These are phyloP conservation scores for Sphenodon punctatus DNA, from an alignment of 2,797 vertebrate species.

Conservation along the genomic window DNA sequence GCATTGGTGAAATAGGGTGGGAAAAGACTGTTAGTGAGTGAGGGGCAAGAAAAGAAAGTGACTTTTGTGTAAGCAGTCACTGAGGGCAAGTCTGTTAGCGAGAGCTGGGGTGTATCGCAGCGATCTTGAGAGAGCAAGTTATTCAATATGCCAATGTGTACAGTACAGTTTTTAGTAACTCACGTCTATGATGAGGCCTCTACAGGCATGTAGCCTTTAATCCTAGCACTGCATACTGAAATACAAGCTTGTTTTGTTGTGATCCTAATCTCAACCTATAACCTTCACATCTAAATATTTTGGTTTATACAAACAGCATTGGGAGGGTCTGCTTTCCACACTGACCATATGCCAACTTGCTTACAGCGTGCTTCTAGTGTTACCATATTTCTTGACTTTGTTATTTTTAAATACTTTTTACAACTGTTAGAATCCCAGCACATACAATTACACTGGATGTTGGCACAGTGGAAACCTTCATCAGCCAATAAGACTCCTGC, in stretches of 20 bases:
- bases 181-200: neutral
- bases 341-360: neutral
- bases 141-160: neutral
- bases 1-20: rapidly evolving
- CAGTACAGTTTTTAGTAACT: neutral
- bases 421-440: neutral
- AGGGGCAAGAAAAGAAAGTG: neutral
- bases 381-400: neutral
- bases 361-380: neutral
- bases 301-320: neutral
- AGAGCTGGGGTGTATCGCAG: too few species aligned
- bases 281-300: neutral
- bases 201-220: neutral
- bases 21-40: neutral
- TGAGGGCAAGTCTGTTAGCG: too few species aligned
- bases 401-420: neutral
- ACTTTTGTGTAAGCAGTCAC: neutral
- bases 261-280: constrained; percentile 40
- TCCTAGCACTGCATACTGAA: constrained; percentile 42
- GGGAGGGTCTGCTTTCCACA: neutral
- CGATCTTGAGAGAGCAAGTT: neutral
- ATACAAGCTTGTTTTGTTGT: constrained; percentile 8
- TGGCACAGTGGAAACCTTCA: neutral
- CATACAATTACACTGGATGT: neutral
- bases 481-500: neutral